Percentiles rank a stretch among this genome's conserved stretches.
Conservation (phyloP, 2,888 invertebrate species). For the Mythimna loreyi region DNA sequence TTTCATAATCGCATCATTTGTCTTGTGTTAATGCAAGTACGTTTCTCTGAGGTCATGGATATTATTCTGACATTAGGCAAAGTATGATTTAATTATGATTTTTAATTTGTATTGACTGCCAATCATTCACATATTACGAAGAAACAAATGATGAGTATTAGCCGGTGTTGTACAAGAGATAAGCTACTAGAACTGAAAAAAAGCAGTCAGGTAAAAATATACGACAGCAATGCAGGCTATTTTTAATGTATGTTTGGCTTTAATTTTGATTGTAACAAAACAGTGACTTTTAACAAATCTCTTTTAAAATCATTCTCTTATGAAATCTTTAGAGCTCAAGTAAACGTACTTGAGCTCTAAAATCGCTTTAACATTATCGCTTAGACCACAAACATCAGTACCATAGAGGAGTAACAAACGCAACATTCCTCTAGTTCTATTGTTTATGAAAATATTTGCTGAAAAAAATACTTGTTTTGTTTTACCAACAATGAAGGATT, state of each 20-base stretch:
- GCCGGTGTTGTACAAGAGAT: not conserved
- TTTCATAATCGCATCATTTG: conserved; percentile 37
- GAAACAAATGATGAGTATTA: not conserved
- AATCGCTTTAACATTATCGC: conserved; percentile 4
- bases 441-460: conserved; percentile 61
- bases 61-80: conserved; percentile 19
- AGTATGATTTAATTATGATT: conserved; percentile 12
- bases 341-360: not conserved
- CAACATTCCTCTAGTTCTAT: conserved; percentile 60
- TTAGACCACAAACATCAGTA: conserved; percentile 31
- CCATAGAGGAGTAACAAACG: conserved; percentile 34
- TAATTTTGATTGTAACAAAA: not conserved
- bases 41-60: conserved; percentile 32
- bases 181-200: not conserved
- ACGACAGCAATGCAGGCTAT: not conserved
- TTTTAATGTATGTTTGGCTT: not conserved
- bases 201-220: not conserved
- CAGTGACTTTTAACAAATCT: too few species aligned
- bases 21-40: conserved; percentile 22
- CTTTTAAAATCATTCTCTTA: not conserved
- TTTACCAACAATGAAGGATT: conserved; percentile 50
- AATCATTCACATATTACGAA: not conserved
- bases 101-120: conserved; percentile 4
- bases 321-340: not conserved
- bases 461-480: conserved; percentile 55